These are phyloP conservation scores for Agrenia bidenticulata DNA, from an alignment of 2,888 invertebrate species.

Conservation along the genomic window DNA sequence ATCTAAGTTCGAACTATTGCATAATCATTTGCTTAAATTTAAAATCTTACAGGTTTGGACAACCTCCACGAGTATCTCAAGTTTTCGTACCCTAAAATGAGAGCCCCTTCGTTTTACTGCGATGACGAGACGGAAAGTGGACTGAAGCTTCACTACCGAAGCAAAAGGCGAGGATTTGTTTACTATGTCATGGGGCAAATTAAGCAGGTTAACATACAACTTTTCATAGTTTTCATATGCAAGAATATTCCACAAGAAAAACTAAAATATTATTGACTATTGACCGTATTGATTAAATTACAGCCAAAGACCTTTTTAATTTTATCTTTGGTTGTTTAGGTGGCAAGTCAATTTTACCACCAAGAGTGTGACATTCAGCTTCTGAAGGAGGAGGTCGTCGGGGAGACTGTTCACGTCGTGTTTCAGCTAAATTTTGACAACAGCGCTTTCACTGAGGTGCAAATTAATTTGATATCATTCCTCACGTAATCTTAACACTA, in stretches of 20 bases:
- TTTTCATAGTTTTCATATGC: neutral
- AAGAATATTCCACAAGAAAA: neutral
- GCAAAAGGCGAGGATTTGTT: conserved; percentile 88
- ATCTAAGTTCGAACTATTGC: too few species aligned
- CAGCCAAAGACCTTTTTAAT: too few species aligned
- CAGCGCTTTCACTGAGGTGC: conserved; percentile 78
- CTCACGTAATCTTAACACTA: too few species aligned
- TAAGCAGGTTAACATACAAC: conserved; percentile 2
- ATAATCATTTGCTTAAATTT: neutral
- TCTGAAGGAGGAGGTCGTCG: conserved; percentile 78
- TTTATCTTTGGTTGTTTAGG: conserved; percentile 59
- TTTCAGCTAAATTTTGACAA: conserved; percentile 94
- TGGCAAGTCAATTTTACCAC: conserved; percentile 89
- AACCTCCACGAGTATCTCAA: conserved; percentile 96
- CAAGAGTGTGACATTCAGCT: conserved; percentile 91
- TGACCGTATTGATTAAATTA: too few species aligned
- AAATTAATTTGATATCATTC: too few species aligned
- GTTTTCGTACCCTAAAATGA: conserved; percentile 85
- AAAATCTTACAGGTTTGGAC: conserved; percentile 64
- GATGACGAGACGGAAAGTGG: conserved; percentile 93
- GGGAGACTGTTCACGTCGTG: conserved; percentile 73
- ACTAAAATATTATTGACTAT: too few species aligned
- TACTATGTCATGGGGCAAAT: conserved; percentile 96
- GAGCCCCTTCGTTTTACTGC: conserved; percentile 66
- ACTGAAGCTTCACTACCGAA: conserved; percentile 87